These are phyloP conservation scores for Blastomussa wellsi DNA, from an alignment of 92 coral and sea anemone genomes.

Conservation along the genomic window DNA sequence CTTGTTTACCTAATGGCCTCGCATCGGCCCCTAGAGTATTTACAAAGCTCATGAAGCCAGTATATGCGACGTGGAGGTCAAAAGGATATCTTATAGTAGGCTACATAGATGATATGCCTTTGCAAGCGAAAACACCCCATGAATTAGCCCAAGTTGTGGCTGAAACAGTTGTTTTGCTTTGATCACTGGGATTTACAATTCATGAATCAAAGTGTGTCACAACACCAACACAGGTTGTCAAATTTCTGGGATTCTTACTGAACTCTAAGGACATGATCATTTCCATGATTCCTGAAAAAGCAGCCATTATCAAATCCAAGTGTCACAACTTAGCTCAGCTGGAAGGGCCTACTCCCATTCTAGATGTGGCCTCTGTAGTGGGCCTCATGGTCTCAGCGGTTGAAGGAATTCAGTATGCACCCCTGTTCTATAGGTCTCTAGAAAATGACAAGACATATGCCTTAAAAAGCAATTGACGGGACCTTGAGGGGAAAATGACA, in stretches of 20 bases:
- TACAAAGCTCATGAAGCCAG: conserved; percentile 53
- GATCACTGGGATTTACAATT: too few species aligned
- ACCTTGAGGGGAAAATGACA: conserved; percentile 44
- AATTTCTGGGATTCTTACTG: too few species aligned
- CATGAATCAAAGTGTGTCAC: too few species aligned
- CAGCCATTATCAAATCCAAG: conserved; percentile 25
- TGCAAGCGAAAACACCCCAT: conserved; percentile 39
- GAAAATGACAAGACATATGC: conserved; percentile 56
- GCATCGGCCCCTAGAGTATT: conserved; percentile 47
- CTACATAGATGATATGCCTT: conserved; percentile 45
- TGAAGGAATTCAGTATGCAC: conserved; percentile 39
- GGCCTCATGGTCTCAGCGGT: conserved; percentile 22
- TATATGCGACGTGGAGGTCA: conserved; percentile 25
- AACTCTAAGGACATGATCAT: too few species aligned
- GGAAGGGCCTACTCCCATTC: conserved; percentile 18
- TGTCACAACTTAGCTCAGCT: conserved; percentile 17
- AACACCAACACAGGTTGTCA: too few species aligned
- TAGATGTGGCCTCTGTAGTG: conserved; percentile 24
- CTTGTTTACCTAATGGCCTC: conserved; percentile 60
- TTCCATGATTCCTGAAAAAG: conserved; percentile 27
- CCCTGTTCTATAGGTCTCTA: too few species aligned
- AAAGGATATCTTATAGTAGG: conserved; percentile 26
- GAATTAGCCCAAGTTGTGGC: too few species aligned
- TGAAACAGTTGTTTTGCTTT: too few species aligned
- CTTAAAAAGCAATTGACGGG: conserved; percentile 37